phyloP scores from a whole-genome alignment of 2,888 invertebrate genomes.

The Cabera pusaria region DNA sequence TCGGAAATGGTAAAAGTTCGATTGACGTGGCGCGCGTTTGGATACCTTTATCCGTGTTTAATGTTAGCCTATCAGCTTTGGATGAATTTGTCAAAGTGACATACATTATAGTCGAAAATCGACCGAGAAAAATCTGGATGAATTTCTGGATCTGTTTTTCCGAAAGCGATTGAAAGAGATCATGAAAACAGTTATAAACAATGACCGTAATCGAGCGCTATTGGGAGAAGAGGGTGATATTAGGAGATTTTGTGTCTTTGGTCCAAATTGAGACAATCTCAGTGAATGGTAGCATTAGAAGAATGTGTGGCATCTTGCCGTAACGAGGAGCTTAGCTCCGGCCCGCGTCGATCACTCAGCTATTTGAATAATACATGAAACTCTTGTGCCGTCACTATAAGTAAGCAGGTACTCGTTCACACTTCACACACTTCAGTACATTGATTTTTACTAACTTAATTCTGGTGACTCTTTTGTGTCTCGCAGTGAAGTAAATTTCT shows the following conservation, averaged over 20 bases:
- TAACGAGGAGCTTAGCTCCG: conserved; percentile 46
- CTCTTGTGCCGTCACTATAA: conserved; percentile 37
- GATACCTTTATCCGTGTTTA: conserved; percentile 25
- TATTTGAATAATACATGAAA: conserved; percentile 74
- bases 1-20: conserved; percentile 44
- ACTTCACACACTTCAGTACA: conserved; percentile 10
- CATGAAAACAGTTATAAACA: conserved; percentile 14
- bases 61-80: conserved; percentile 19
- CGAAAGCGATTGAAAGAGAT: conserved; percentile 6
- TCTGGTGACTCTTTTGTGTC: too few species aligned
- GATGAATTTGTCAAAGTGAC: conserved; percentile 6
- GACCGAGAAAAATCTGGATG: conserved; percentile 3
- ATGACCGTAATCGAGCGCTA: conserved; percentile 13
- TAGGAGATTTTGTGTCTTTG: conserved; percentile 32
- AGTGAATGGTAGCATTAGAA: conserved; percentile 64
- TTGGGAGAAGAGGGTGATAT: conserved; percentile 13
- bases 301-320: conserved; percentile 50
- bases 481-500: not conserved
- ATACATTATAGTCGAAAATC: conserved; percentile 1
- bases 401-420: conserved; percentile 23
- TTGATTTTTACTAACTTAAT: conserved; percentile 9
- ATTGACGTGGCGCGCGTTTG: conserved; percentile 36
- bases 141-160: conserved; percentile 4
- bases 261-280: conserved; percentile 59
- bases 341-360: conserved; percentile 53